Evolutionary conservation across 2,888 invertebrate genomes (phyloP).

Genomic region (Drosophila macrothrix): DNA sequence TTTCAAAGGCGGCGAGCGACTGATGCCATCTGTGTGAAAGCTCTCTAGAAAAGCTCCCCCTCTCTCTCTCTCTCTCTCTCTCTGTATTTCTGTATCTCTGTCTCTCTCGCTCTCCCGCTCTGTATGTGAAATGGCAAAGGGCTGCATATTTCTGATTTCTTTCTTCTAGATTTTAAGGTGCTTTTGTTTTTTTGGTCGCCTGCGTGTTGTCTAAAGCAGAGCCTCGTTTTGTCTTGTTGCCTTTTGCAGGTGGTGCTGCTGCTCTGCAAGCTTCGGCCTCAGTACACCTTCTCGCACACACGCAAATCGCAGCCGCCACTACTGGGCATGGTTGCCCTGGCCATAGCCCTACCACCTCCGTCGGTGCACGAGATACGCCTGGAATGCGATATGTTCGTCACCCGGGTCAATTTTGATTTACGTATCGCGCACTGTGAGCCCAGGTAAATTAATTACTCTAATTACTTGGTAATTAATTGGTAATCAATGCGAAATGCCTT

Average conservation of each 20-base stretch:
- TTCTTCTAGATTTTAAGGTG: constrained; percentile 6
- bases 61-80: not conserved
- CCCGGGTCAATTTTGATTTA: constrained; percentile 97
- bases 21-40: constrained; percentile 9
- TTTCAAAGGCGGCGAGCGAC: constrained; percentile 2
- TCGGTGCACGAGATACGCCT: constrained; percentile 98
- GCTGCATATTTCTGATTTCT: constrained; percentile 4
- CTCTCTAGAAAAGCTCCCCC: not conserved
- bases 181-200: not conserved
- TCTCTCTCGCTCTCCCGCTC: not conserved
- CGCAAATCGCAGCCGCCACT: constrained; percentile 94
- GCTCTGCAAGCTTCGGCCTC: constrained; percentile 95
- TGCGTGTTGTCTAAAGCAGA: constrained; percentile 1
- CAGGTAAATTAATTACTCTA: constrained; percentile 87
- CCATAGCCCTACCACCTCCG: constrained; percentile 98
- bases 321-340: constrained; percentile 97
- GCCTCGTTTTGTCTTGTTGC: constrained; percentile 20
- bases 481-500: accelerated
- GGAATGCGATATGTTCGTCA: constrained; percentile 98
- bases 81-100: not conserved
- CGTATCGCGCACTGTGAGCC: constrained; percentile 99
- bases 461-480: not conserved
- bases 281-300: constrained; percentile 96
- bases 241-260: constrained; percentile 93
- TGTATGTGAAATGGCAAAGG: constrained; percentile 27